Evolutionary conservation across 1,140 invertebrate genomes (phyloP).

Genomic region (Drosophila triauraria): DNA sequence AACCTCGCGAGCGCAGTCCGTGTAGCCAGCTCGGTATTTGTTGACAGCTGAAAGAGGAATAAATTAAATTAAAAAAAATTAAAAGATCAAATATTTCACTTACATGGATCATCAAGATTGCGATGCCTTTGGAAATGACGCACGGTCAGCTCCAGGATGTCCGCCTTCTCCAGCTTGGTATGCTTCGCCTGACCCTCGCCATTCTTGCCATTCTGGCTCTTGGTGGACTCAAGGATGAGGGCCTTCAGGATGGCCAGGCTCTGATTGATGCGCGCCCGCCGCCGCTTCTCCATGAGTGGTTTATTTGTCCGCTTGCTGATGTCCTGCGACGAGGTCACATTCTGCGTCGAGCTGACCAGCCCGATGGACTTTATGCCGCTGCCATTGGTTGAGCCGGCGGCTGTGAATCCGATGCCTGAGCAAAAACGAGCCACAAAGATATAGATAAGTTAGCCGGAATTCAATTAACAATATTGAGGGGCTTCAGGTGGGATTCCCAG

Average conservation of each 20-base stretch:
- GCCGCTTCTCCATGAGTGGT: conserved; percentile 96
- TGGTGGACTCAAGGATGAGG: conserved; percentile 89
- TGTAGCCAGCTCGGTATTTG: conserved; percentile 90
- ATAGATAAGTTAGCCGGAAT: neutral
- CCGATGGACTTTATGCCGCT: conserved; percentile 78
- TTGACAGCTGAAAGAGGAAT: conserved; percentile 85
- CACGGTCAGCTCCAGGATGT: conserved; percentile 96
- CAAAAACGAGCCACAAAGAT: neutral
- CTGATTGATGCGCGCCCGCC: conserved; percentile 95
- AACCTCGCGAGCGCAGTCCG: conserved; percentile 92
- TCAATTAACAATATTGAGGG: neutral
- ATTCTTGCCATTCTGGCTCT: conserved; percentile 85
- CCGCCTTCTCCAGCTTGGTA: conserved; percentile 95
- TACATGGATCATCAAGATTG: conserved; percentile 88
- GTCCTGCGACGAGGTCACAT: conserved; percentile 83
- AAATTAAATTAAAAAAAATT: neutral
- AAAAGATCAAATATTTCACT: conserved; percentile 15
- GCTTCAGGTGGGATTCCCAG: neutral
- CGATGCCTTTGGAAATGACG: conserved; percentile 92
- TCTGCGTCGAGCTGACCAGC: conserved; percentile 82
- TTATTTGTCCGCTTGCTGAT: conserved; percentile 90
- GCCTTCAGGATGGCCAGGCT: conserved; percentile 94
- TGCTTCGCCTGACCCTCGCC: conserved; percentile 90
- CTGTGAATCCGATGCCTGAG: conserved; percentile 76
- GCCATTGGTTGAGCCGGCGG: conserved; percentile 75